Percentiles rank a stretch among this genome's conserved stretches.
These are phyloP conservation scores for Epizoanthus ramosus DNA, from an alignment of 92 coral and sea anemone species.

Conservation along the genomic window DNA sequence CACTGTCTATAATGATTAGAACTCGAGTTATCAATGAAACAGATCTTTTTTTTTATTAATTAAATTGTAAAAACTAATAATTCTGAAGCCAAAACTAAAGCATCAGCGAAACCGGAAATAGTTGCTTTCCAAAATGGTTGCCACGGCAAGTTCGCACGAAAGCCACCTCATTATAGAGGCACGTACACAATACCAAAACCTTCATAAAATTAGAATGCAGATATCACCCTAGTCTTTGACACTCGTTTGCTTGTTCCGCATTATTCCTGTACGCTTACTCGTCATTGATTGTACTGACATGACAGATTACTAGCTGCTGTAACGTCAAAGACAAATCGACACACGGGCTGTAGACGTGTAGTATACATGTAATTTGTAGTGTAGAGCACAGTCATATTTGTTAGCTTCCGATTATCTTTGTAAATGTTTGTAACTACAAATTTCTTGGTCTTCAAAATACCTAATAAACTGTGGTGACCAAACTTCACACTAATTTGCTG, in stretches of 20 bases:
- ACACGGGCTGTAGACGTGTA: neutral
- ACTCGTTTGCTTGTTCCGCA: no score
- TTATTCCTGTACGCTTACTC: no score
- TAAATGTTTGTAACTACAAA: no score
- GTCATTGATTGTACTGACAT: no score
- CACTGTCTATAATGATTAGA: neutral
- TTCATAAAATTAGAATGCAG: no score
- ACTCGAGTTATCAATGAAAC: neutral
- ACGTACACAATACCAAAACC: neutral
- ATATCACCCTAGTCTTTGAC: neutral
- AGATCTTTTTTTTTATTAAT: neutral
- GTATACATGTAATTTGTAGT: no score
- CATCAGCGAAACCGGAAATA: constrained; percentile 40
- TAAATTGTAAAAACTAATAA: neutral
- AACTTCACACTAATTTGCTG: no score
- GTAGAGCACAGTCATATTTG: no score
- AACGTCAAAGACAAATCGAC: neutral
- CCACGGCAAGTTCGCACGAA: neutral
- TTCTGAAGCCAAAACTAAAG: neutral
- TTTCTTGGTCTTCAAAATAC: no score
- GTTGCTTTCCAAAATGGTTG: constrained; percentile 13
- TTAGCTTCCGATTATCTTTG: no score
- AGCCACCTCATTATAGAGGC: constrained; percentile 19
- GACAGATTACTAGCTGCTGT: no score
- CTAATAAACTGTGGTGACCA: no score